Evolutionary conservation across 2,888 invertebrate genomes (phyloP).

Genomic region (Drosophila yooni): DNA sequence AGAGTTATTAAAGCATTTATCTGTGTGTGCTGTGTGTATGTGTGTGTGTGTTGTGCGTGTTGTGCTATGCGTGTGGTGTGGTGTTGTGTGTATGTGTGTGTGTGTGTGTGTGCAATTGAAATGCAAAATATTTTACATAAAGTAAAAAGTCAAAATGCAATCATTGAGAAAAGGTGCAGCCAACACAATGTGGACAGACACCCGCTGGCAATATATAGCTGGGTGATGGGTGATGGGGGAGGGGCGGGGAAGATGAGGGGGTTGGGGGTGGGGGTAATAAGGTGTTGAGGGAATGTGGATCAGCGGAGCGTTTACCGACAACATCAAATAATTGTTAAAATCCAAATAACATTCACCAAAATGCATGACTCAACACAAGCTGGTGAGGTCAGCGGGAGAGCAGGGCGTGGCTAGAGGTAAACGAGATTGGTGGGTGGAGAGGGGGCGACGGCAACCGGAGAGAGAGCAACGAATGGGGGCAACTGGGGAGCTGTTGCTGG

Average conservation of each 20-base stretch:
- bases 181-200: conserved; percentile 16
- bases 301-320: conserved; percentile 46
- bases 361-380: conserved; percentile 31
- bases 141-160: conserved; percentile 62
- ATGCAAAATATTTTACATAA: conserved; percentile 72
- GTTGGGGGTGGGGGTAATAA: not conserved
- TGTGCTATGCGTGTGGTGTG: conserved; percentile 17
- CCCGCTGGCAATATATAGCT: conserved; percentile 13
- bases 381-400: not conserved
- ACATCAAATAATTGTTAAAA: conserved; percentile 74
- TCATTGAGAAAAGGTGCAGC: conserved; percentile 68
- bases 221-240: not conserved
- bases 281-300: conserved; percentile 1
- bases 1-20: conserved; percentile 59
- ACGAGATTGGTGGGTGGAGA: not conserved
- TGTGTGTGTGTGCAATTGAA: conserved; percentile 65
- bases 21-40: conserved; percentile 21
- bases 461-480: not conserved
- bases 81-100: conserved; percentile 9
- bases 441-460: not conserved
- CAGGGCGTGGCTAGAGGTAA: not conserved
- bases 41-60: conserved; percentile 32
- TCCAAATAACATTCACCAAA: conserved; percentile 58
- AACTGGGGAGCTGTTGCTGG: not conserved
- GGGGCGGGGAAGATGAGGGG: too few relatives aligned